These are phyloP conservation scores for Poecilia picta DNA, from an alignment of 2,797 vertebrate species.

Conservation along the genomic window DNA sequence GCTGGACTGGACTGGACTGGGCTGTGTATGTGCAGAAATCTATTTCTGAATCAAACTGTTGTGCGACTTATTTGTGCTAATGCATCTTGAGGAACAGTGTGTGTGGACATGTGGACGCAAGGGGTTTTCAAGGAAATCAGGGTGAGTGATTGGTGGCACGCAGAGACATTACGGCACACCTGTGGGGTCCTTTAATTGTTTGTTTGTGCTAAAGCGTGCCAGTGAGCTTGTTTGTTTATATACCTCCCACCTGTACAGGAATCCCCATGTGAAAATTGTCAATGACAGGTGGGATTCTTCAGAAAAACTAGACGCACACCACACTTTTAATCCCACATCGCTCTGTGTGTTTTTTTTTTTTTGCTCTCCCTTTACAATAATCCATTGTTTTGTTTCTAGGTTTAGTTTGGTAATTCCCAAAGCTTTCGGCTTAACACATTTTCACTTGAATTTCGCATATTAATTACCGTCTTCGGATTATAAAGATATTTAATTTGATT, in stretches of 20 bases:
- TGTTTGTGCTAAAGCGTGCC: conserved; percentile 44
- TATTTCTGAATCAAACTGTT: conserved; percentile 56
- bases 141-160: conserved; percentile 21
- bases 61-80: conserved; percentile 57
- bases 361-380: conserved; percentile 2
- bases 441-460: conserved; percentile 52
- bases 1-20: conserved; percentile 23
- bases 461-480: conserved; percentile 40
- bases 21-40: conserved; percentile 44
- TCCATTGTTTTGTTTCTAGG: not conserved
- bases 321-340: not conserved
- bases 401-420: conserved; percentile 39
- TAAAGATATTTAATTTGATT: not conserved
- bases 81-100: conserved; percentile 52
- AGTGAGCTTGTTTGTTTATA: conserved; percentile 58
- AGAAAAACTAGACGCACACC: conserved; percentile 48
- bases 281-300: conserved; percentile 69
- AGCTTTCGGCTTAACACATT: conserved; percentile 42
- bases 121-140: conserved; percentile 33
- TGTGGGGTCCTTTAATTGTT: conserved; percentile 52
- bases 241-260: conserved; percentile 66
- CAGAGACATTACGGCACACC: conserved; percentile 56
- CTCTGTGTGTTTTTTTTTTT: conserved; percentile 5
- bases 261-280: conserved; percentile 66
- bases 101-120: conserved; percentile 33